phyloP scores from a whole-genome alignment of 2,888 invertebrate species.

The Leptinotarsa haldemani region DNA sequence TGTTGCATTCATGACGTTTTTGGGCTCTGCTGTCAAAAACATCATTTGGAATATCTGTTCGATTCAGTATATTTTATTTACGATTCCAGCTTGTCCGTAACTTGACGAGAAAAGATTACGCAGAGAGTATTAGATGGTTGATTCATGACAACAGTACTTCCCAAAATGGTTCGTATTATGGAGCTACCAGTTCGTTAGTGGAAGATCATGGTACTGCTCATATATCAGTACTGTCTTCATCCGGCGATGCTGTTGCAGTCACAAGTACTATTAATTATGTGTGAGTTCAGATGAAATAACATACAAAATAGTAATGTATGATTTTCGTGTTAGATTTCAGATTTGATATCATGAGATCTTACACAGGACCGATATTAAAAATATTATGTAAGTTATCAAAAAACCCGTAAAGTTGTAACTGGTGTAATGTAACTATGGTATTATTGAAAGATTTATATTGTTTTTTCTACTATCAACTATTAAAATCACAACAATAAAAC shows the following conservation, averaged over 20 bases:
- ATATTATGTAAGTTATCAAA: too few species aligned
- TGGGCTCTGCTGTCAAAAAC: too few species aligned
- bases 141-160: constrained; percentile 73
- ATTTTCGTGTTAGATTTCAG: too few species aligned
- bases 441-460: too few species aligned
- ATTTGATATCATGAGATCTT: too few species aligned
- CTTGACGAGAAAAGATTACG: constrained; percentile 73
- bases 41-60: too few species aligned
- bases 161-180: constrained; percentile 78
- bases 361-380: too few species aligned
- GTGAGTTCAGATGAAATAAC: constrained; percentile 68
- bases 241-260: constrained; percentile 90
- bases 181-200: constrained; percentile 71
- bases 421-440: too few species aligned
- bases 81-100: constrained; percentile 72
- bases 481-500: too few species aligned
- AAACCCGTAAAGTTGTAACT: too few species aligned
- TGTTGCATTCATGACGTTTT: too few species aligned
- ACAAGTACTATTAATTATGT: constrained; percentile 92
- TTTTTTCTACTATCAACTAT: too few species aligned
- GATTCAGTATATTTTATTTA: neutral
- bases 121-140: constrained; percentile 65
- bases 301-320: neutral
- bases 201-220: constrained; percentile 93
- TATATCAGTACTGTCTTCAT: constrained; percentile 82